A percentile compares a stretch with the other conserved stretches of the same genome.
Conservation (phyloP, 2,888 invertebrate species). For the Amitus sp. region DNA sequence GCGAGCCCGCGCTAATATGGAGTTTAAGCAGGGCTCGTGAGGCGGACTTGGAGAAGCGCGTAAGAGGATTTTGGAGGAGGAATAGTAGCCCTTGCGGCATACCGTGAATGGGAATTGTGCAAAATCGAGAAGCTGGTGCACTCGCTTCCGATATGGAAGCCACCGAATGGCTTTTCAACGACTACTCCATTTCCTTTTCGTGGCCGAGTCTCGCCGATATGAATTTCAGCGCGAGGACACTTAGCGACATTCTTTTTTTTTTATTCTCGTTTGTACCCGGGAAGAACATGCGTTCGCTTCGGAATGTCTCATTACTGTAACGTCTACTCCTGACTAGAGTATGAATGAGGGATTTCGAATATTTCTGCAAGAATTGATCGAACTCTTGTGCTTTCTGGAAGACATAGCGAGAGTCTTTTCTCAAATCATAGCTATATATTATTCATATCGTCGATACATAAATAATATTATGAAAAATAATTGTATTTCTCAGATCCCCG, state of each 20-base stretch:
- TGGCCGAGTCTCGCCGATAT: constrained; percentile 23
- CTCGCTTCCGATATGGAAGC: too few relatives aligned
- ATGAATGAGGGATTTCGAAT: neutral
- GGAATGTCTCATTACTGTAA: constrained; percentile 28
- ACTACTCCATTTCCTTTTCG: constrained; percentile 16
- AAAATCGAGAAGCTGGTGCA: constrained; percentile 48
- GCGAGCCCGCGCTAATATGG: constrained; percentile 45
- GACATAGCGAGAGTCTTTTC: too few relatives aligned
- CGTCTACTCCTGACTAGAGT: constrained; percentile 9
- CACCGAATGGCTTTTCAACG: constrained; percentile 46
- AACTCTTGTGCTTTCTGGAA: too few relatives aligned
- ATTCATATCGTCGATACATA: too few relatives aligned
- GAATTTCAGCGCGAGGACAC: constrained; percentile 28
- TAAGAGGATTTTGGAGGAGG: constrained; percentile 14
- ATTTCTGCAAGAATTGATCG: too few relatives aligned
- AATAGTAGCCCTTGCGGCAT: constrained; percentile 41
- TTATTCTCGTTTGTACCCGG: constrained; percentile 15
- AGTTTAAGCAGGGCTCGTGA: constrained; percentile 29
- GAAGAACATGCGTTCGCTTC: constrained; percentile 22
- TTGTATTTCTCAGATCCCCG: too few relatives aligned
- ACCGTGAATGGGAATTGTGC: constrained; percentile 55
- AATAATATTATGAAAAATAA: too few relatives aligned
- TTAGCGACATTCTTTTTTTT: constrained; percentile 17
- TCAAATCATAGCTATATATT: too few relatives aligned
- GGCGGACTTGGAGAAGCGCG: constrained; percentile 27